Evolutionary conservation across 2,797 vertebrate genomes (phyloP), one percentile per base, ranked within the genome.

Genomic region (Ctenopoma kingsleyae): DNA sequence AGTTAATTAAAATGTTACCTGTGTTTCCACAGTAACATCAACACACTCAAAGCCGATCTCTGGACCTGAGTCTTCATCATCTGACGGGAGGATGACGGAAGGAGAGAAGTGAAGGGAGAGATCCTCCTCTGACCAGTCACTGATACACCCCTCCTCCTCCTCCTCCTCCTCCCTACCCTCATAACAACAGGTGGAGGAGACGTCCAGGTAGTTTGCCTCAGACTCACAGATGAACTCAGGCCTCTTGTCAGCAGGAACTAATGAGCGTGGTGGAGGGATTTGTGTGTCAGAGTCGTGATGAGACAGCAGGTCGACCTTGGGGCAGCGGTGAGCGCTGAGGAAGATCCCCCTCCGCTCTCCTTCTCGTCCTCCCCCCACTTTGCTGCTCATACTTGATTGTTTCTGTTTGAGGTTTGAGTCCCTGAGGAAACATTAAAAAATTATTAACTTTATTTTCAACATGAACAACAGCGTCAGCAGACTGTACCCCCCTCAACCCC

Each of bases 1-100:
- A 32, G 30, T 32, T 32, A 32, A 8, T 32, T 32, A 4, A 4
- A 8, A 32, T 40, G 52, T 80, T 49, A 86, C 87, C 0, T 80
- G 68, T 4, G 87, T 93, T 78, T 96, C 96, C 71, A 96, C 55
- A 0, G 90, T 93, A 67, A 97, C 90, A 0, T 96, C 95, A 20
- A 96, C 87, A 10, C 96, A 96, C 70, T 96, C 94, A n/a, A 88
- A 91, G 54, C 80, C 61, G 11, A 75, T 65, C 17, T 80, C 90
- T 1, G 81, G 48, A 48, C 90, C 91, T 0, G 94, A 94, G 62
- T 87, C 71, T 48, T 91, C 79, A 23, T 86, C 64, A 0, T 82
- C 76, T n/a, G 84, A 87, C 57, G 72, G 75, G 64, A 60, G 54
- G 70, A 85, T 67, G 76, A 86, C 85, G 0, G 88, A 83, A 3